Conservation (phyloP, 2,797 vertebrate genomes). For the Argya squamiceps region DNA sequence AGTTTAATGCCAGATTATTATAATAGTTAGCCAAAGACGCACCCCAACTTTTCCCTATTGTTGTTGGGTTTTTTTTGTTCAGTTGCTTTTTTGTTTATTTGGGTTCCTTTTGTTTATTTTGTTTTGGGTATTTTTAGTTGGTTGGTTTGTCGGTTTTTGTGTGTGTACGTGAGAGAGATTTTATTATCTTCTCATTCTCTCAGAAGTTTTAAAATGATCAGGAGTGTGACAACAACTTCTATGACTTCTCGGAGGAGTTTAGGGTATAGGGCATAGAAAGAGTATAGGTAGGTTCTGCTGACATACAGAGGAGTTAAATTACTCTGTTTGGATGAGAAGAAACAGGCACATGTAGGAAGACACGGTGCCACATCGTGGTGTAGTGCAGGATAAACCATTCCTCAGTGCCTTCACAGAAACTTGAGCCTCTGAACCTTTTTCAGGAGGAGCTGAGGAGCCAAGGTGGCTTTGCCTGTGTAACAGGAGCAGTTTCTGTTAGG, state of each 20-base stretch:
- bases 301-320: not conserved
- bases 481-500: not conserved
- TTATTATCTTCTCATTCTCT: not conserved
- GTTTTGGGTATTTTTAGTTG: not conserved
- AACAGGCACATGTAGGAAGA: not conserved
- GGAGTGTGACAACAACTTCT: not conserved
- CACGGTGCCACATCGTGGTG: not conserved
- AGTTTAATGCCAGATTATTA: not conserved
- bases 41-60: not conserved
- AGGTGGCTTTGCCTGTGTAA: not conserved
- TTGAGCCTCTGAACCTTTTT: not conserved
- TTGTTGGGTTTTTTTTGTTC: not conserved
- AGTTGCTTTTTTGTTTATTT: not conserved
- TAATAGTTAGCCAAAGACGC: not conserved
- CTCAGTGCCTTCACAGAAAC: not conserved
- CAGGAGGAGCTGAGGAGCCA: not conserved
- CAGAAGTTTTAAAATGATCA: not conserved
- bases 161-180: not conserved
- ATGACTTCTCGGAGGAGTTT: not conserved
- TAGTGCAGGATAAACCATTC: not conserved
- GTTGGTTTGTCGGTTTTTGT: not conserved
- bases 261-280: not conserved
- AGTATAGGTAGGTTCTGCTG: not conserved
- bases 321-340: not conserved
- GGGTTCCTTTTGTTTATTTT: not conserved